These are phyloP conservation scores for Rhegmatorhina hoffmannsi DNA, from an alignment of 2,113 vertebrate genomes.

Conservation along the genomic window DNA sequence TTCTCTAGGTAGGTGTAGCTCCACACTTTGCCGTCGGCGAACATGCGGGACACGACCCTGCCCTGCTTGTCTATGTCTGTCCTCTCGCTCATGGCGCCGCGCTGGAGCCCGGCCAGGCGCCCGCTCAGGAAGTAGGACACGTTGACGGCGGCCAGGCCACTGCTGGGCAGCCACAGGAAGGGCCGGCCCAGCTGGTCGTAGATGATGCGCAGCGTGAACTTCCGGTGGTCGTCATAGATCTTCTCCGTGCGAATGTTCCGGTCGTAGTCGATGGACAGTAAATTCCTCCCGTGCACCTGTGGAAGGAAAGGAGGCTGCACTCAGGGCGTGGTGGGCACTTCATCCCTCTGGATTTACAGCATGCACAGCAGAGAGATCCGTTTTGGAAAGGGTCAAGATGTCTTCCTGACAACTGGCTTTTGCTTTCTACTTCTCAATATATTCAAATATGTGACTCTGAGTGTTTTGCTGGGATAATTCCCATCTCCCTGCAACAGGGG, in stretches of 20 bases:
- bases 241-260: conserved; percentile 97
- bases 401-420: neutral
- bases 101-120: conserved; percentile 90
- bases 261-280: conserved; percentile 97
- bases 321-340: neutral
- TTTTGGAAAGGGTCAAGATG: accelerated
- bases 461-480: neutral
- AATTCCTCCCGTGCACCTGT: conserved; percentile 94
- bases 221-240: conserved; percentile 98
- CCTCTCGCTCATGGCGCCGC: conserved; percentile 96
- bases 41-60: conserved; percentile 90
- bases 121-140: conserved; percentile 94
- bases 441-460: no score
- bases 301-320: neutral
- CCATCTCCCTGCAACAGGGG: neutral
- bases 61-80: conserved; percentile 93
- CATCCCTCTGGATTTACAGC: accelerated
- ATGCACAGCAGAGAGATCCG: accelerated
- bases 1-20: conserved; percentile 98
- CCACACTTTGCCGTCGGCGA: conserved; percentile 97
- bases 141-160: conserved; percentile 93
- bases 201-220: conserved; percentile 95
- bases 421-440: neutral
- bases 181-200: conserved; percentile 95
- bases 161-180: conserved; percentile 97